A percentile compares a stretch with the other conserved stretches of the same genome.
Evolutionary conservation across 2,888 invertebrate genomes (phyloP).

Genomic region (Sarcophaga subvicina): DNA sequence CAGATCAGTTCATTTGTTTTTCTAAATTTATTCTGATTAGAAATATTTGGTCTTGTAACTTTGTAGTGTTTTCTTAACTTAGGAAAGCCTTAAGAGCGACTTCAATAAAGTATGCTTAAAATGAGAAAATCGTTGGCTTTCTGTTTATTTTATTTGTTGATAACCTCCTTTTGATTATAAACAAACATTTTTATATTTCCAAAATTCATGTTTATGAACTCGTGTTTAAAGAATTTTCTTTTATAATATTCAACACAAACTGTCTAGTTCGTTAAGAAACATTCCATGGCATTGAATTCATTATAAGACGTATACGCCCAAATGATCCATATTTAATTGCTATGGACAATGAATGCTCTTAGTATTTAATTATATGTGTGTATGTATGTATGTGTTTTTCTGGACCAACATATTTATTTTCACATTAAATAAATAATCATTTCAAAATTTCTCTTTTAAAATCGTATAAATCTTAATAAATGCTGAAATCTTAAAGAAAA

Average conservation of each 20-base stretch:
- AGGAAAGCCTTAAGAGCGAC: constrained; percentile 35
- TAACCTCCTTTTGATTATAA: constrained; percentile 18
- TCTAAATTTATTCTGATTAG: constrained; percentile 38
- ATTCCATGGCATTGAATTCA: background rate
- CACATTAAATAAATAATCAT: constrained; percentile 29
- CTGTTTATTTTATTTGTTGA: constrained; percentile 42
- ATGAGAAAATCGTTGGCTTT: constrained; percentile 14
- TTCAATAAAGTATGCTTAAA: constrained; percentile 39
- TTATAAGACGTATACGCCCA: constrained; percentile 17
- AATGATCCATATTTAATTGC: constrained; percentile 30
- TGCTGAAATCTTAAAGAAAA: constrained; percentile 16
- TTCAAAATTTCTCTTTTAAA: constrained; percentile 60
- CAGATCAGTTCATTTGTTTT: constrained; percentile 59
- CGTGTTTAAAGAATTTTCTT: no score
- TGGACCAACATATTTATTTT: constrained; percentile 26
- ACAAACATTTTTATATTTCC: background rate
- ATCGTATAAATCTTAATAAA: constrained; percentile 51
- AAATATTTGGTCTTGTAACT: constrained; percentile 5
- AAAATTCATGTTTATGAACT: no score
- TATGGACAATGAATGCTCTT: background rate
- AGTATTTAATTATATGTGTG: background rate
- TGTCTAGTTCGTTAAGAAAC: no score
- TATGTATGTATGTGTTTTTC: background rate
- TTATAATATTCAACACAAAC: no score
- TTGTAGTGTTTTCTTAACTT: background rate